Evolutionary conservation across 2,888 invertebrate genomes (phyloP), one percentile per base, ranked within the genome.

Genomic region (Chymomyza procnemis): DNA sequence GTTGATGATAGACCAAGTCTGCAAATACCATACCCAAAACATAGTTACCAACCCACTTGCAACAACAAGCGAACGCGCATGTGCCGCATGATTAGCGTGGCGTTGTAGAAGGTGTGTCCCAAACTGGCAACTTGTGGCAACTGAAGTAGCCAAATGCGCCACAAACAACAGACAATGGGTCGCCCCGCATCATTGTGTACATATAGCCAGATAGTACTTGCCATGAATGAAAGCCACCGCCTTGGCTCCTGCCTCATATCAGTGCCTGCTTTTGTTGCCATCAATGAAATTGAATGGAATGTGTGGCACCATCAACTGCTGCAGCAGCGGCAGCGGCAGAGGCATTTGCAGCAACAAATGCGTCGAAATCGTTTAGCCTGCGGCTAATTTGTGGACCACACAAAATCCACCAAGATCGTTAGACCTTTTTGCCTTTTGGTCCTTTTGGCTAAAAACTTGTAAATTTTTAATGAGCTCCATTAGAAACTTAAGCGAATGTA

Each of bases 51-150:
- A 0, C 26, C 26, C 26, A 1, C 26, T 0, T 5, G 26, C 26
- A 26, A 26, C 26, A 26, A 26, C 26, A 26, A 21, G 26, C 26
- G 1, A 26, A 16, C 55, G n/a, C 55, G 26, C n/a, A 8, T 55
- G 22, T 41, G 34, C 34, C 79, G 76, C 82, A 80, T 88, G 83
- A 84, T 84, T 84, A 84, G 87, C 82, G 87, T 83, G 88, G 82
- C 88, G 87, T 86, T 88, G 70, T 61, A 55, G 85, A 75, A 87
- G 87, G 87, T 85, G 83, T 83, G 83, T 84, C 88, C 87, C 87
- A 86, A 88, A 84, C 88, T 88, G 88, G 84, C 86, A 85, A 73
- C 70, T 80, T 73, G 34, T 41, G 75, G 85, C 88, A 86, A 71
- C 83, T 88, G 88, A 86, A 84, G 83, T 86, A 87, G 88, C 81